phyloP scores from a whole-genome alignment of 2,797 vertebrate species.

The Premnoplex brunnescens region DNA sequence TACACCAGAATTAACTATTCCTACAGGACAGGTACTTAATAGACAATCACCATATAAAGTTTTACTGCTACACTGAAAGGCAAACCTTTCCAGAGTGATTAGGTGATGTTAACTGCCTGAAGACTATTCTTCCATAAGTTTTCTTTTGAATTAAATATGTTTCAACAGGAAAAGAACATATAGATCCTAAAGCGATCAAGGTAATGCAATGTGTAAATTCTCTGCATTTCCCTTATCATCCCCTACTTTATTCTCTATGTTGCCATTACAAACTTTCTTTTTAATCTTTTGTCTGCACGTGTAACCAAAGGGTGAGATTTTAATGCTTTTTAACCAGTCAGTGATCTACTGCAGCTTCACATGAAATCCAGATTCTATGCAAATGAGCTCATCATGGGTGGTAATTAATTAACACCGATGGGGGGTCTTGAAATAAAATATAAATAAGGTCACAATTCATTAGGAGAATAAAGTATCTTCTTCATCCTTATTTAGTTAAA shows the following conservation, averaged over 20 bases:
- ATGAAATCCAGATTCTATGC: slow-evolving; percentile 19
- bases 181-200: slow-evolving; percentile 4
- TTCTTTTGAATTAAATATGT: slow-evolving; percentile 11
- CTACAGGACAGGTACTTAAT: neutral
- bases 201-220: slow-evolving; percentile 41
- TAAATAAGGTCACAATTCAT: slow-evolving; percentile 14
- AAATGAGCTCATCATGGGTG: slow-evolving; percentile 33
- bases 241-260: neutral
- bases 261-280: neutral
- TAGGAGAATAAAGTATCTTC: neutral
- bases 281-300: neutral
- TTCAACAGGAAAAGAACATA: slow-evolving; percentile 30
- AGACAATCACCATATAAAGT: slow-evolving; percentile 8
- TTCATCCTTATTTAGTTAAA: slow-evolving; percentile 11
- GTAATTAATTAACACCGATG: slow-evolving; percentile 53
- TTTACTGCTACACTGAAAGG: slow-evolving; percentile 7
- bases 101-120: slow-evolving; percentile 10
- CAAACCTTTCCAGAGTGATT: neutral
- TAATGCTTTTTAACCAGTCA: slow-evolving; percentile 47
- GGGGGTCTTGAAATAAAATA: slow-evolving; percentile 39
- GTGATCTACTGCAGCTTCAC: slow-evolving; percentile 27
- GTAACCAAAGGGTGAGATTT: neutral
- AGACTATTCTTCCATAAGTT: neutral
- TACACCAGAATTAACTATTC: slow-evolving; percentile 16
- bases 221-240: neutral